phyloP scores from a whole-genome alignment of 2,888 invertebrate genomes.

The Drosophila algonquin region DNA sequence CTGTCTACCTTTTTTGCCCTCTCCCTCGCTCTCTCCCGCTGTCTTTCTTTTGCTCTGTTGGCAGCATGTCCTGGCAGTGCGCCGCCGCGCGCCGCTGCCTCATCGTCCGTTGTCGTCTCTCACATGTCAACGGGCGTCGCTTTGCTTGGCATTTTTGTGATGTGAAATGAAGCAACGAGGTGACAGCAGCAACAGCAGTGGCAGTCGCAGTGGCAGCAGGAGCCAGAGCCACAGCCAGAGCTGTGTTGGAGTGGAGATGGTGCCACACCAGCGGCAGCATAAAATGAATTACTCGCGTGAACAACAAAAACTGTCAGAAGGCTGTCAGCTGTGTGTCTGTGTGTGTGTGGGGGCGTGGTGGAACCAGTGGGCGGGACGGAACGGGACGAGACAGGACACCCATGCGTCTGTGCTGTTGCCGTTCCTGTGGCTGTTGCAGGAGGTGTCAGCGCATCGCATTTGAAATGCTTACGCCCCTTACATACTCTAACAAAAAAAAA shows the following conservation, averaged over 20 bases:
- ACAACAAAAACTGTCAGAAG: constrained; percentile 83
- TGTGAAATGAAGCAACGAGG: constrained; percentile 80
- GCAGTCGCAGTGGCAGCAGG: constrained; percentile 56
- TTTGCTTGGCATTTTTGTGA: constrained; percentile 80
- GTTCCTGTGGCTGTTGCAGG: constrained; percentile 35
- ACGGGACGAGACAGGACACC: neutral
- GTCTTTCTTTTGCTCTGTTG: constrained; percentile 6
- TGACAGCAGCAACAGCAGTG: constrained; percentile 77
- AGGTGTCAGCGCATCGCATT: constrained; percentile 80
- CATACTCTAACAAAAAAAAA: constrained; percentile 10
- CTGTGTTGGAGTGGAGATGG: constrained; percentile 19
- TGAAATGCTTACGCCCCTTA: constrained; percentile 65
- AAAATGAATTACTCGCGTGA: constrained; percentile 84
- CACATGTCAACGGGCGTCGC: constrained; percentile 83
- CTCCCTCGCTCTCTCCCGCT: constrained; percentile 31
- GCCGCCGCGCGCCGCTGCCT: neutral
- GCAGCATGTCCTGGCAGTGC: constrained; percentile 64
- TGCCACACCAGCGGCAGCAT: constrained; percentile 68
- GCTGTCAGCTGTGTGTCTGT: constrained; percentile 78
- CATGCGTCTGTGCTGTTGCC: constrained; percentile 39
- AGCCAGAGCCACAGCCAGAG: constrained; percentile 31
- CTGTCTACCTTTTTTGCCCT: constrained; percentile 45
- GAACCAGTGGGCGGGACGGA: constrained; percentile 22
- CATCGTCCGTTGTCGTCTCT: constrained; percentile 58
- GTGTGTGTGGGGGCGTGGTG: constrained; percentile 46